A percentile compares a stretch with the other conserved stretches of the same genome.
These are phyloP conservation scores for Edolisoma coerulescens DNA, from an alignment of 2,113 vertebrate species.

Conservation along the genomic window DNA sequence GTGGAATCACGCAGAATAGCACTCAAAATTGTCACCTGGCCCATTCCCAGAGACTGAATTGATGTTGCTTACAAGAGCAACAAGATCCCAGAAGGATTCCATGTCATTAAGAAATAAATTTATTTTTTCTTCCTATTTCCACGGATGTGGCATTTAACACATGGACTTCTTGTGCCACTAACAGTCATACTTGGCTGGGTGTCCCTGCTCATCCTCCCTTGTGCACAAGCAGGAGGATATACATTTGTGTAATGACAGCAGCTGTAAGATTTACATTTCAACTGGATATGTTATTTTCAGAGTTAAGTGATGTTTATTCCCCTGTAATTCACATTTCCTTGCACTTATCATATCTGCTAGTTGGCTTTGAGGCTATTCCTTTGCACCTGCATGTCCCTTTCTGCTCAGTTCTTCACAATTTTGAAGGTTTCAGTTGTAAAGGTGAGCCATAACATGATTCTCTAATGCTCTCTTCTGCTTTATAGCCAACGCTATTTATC, in stretches of 20 bases:
- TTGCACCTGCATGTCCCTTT: not conserved
- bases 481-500: not conserved
- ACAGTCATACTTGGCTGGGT: not conserved
- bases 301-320: not conserved
- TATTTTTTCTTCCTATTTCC: not conserved
- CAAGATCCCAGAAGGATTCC: not conserved
- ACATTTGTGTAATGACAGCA: not conserved
- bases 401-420: not conserved
- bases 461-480: not conserved
- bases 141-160: not conserved
- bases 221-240: too few species aligned
- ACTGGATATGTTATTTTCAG: not conserved
- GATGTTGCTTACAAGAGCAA: not conserved
- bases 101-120: not conserved
- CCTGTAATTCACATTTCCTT: not conserved
- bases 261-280: not conserved
- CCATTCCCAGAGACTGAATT: not conserved
- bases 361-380: not conserved
- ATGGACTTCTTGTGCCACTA: not conserved
- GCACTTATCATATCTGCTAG: not conserved
- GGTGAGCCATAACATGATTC: not conserved
- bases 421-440: not conserved
- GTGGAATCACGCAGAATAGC: not conserved
- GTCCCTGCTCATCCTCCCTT: not conserved
- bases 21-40: not conserved